Evolutionary conservation across 2,113 vertebrate genomes (phyloP).

Genomic region (Clarias magur): DNA sequence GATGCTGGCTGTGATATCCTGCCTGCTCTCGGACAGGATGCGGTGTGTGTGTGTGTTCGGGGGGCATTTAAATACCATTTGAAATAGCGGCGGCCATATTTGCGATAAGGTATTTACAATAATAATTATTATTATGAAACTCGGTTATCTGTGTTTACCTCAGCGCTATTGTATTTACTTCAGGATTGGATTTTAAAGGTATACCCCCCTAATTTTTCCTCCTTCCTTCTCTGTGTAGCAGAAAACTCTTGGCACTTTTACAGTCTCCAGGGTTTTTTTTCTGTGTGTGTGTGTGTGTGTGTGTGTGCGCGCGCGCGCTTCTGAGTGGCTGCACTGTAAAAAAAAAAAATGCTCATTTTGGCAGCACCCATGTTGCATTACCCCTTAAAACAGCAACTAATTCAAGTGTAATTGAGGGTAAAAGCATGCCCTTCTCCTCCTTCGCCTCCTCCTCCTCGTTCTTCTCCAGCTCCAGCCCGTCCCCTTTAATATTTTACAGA

Average conservation of each 20-base stretch:
- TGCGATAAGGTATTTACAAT: background rate
- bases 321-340: slow-evolving; percentile 51
- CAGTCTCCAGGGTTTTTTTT: slow-evolving; percentile 23
- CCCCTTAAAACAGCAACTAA: slow-evolving; percentile 68
- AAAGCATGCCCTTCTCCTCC: slow-evolving; percentile 52
- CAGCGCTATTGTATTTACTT: slow-evolving; percentile 4
- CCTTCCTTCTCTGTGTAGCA: background rate
- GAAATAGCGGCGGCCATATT: background rate
- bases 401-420: slow-evolving; percentile 70
- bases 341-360: slow-evolving; percentile 43
- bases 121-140: background rate
- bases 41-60: background rate
- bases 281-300: background rate
- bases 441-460: background rate
- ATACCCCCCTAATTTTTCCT: background rate
- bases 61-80: slow-evolving; percentile 1
- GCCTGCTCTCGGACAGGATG: slow-evolving; percentile 36
- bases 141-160: background rate
- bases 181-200: slow-evolving; percentile 4
- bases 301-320: background rate
- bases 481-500: slow-evolving; percentile 70
- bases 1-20: slow-evolving; percentile 51
- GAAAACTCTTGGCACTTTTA: slow-evolving; percentile 21
- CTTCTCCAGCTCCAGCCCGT: slow-evolving; percentile 46
- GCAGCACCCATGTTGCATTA: slow-evolving; percentile 58